These are phyloP conservation scores for Hypocryptadius cinnamomeus DNA, from an alignment of 2,113 vertebrate genomes.

Conservation along the genomic window DNA sequence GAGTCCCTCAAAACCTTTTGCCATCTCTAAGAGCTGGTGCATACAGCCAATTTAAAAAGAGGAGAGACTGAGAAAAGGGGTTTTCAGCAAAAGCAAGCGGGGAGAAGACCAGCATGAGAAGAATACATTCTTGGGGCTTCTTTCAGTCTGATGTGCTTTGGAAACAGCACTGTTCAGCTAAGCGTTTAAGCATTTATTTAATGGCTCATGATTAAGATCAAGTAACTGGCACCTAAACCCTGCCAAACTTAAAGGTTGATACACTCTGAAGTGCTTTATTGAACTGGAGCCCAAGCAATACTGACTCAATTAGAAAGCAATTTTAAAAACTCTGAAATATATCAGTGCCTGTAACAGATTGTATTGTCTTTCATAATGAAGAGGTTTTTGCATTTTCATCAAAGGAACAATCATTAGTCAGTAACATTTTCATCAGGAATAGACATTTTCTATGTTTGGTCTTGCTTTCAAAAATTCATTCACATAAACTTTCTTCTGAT, in stretches of 20 bases:
- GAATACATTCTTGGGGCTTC: not conserved
- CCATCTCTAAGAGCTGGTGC: not conserved
- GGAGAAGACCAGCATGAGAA: not conserved
- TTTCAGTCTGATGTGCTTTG: not conserved
- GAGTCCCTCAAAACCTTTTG: not conserved
- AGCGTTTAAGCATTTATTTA: not conserved
- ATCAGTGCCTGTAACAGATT: not conserved
- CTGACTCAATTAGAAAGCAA: not conserved
- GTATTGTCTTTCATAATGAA: not conserved
- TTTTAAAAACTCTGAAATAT: not conserved
- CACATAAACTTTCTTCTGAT: not conserved
- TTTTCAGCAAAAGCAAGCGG: not conserved
- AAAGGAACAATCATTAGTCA: not conserved
- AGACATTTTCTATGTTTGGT: not conserved
- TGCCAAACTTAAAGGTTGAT: not conserved
- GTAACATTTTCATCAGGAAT: not conserved
- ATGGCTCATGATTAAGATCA: constrained; percentile 9
- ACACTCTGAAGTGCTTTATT: not conserved
- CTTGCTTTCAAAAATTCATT: not conserved
- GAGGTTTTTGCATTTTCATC: not conserved
- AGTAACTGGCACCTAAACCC: not conserved
- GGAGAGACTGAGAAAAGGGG: not conserved
- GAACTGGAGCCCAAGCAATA: not conserved
- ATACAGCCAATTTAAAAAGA: not conserved
- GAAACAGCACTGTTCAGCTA: not conserved